Evolutionary conservation across 2,113 vertebrate genomes (phyloP).

Genomic region (Eulemur rufifrons): DNA sequence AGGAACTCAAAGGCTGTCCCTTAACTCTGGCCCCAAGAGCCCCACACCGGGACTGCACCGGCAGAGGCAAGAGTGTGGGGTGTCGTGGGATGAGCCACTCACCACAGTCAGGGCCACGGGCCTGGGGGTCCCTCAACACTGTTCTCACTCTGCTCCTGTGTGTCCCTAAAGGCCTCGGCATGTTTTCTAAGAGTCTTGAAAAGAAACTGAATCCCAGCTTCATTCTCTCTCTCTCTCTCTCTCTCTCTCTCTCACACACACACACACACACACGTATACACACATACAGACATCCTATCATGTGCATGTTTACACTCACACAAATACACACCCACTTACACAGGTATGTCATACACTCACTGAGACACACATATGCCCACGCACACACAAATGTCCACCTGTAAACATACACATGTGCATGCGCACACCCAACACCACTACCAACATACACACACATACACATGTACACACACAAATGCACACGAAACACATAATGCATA

Average conservation of each 20-base stretch:
- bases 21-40: background rate
- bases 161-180: background rate
- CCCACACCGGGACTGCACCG: background rate
- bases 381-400: background rate
- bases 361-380: background rate
- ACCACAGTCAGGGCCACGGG: background rate
- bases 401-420: background rate
- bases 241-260: background rate
- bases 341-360: background rate
- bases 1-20: background rate
- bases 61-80: rapidly evolving
- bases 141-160: rapidly evolving
- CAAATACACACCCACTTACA: background rate
- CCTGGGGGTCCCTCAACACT: rapidly evolving
- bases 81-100: background rate
- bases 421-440: background rate
- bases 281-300: background rate
- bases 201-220: background rate
- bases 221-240: background rate
- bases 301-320: background rate
- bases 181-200: background rate
- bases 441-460: background rate
- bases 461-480: too few species aligned
- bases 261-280: too few species aligned
- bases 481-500: too few species aligned